phyloP scores from a whole-genome alignment of 2,113 vertebrate genomes.

The Thryonomys swinderianus region DNA sequence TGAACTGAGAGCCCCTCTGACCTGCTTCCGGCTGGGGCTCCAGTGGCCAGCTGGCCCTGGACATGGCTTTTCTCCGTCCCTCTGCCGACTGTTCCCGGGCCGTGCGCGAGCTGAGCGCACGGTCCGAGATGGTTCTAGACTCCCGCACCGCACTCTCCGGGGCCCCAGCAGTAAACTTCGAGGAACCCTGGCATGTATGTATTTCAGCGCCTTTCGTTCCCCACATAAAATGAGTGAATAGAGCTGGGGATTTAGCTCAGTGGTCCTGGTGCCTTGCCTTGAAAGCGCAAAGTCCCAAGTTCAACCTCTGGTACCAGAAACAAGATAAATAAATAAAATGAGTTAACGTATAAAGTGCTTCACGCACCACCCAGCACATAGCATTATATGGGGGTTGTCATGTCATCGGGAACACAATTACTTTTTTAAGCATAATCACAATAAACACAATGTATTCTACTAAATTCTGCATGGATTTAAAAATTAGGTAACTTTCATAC shows the following conservation, averaged over 20 bases:
- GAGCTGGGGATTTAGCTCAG: too few relatives aligned
- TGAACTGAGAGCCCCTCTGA: neutral
- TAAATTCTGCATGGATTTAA: neutral
- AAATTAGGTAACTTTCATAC: neutral
- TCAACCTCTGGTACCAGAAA: too few relatives aligned
- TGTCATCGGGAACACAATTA: neutral
- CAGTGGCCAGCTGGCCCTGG: rapidly evolving
- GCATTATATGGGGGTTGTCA: neutral
- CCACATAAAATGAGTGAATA: too few relatives aligned
- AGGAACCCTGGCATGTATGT: neutral
- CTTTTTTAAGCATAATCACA: neutral
- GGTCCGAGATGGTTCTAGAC: neutral
- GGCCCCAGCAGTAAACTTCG: neutral
- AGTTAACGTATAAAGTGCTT: neutral
- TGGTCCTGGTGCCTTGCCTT: too few relatives aligned
- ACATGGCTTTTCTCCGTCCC: neutral
- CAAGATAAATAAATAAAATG: neutral
- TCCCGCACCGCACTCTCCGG: neutral
- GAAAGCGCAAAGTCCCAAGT: too few relatives aligned
- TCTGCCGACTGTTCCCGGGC: rapidly evolving
- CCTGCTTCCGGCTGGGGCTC: too few relatives aligned
- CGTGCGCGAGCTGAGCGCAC: rapidly evolving
- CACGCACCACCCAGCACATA: neutral
- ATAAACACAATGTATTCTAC: neutral
- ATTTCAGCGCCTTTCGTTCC: neutral